phyloP scores from a whole-genome alignment of 1,140 invertebrate genomes.

The Sinella curviseta region DNA sequence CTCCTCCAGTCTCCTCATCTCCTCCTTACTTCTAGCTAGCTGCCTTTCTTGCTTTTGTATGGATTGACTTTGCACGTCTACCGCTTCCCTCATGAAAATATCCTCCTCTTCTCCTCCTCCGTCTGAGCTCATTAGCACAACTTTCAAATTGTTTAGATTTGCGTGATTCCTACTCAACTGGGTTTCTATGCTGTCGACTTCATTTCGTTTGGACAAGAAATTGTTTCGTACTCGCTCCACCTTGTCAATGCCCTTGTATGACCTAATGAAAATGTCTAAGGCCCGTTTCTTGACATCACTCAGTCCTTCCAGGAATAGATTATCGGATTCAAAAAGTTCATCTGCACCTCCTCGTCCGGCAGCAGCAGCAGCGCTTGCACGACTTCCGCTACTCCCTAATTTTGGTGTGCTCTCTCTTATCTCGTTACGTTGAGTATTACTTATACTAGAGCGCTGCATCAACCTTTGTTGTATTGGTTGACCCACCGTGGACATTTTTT shows the following conservation, averaged over 20 bases:
- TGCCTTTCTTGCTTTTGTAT: conserved; percentile 30
- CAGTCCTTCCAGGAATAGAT: background rate
- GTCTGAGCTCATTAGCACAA: background rate
- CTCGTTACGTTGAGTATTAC: too few relatives aligned
- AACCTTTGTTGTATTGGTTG: too few relatives aligned
- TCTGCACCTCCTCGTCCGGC: background rate
- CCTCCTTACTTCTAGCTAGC: background rate
- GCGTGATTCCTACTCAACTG: background rate
- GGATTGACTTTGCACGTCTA: conserved; percentile 27
- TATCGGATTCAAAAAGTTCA: background rate
- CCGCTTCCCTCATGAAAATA: conserved; percentile 20
- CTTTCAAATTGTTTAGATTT: background rate
- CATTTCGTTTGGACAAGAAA: background rate
- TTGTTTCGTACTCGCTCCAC: conserved; percentile 13
- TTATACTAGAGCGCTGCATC: too few relatives aligned
- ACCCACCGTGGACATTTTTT: too few relatives aligned
- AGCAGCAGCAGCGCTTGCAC: too few relatives aligned
- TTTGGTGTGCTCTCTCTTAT: too few relatives aligned
- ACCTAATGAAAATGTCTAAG: conserved; percentile 33
- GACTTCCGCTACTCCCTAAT: too few relatives aligned
- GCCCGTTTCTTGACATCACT: conserved; percentile 28
- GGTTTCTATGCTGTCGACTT: background rate
- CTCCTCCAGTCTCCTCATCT: conserved; percentile 16
- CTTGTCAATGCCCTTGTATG: background rate
- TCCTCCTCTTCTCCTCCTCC: background rate